A percentile compares a stretch with the other conserved stretches of the same genome.
phyloP scores from a whole-genome alignment of 2,113 vertebrate species.

The Felis catus region F.catus_Fca126_mat1.0 CM031411.1:14729501-14730000 shows the following conservation, averaged over 20 bases:
- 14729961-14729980: no score
- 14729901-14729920: not conserved
- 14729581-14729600: slow-evolving; percentile 46
- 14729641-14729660: not conserved
- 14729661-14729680: not conserved
- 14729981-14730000: no score
- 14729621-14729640: not conserved
- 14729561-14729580: not conserved
- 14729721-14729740: slow-evolving; percentile 25
- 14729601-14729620: not conserved
- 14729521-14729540: no score
- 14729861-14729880: slow-evolving; percentile 11
- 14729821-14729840: not conserved
- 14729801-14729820: not conserved
- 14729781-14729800: slow-evolving; percentile 3
- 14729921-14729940: no score
- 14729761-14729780: not conserved
- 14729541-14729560: no score
- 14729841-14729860: slow-evolving; percentile 42
- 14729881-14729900: slow-evolving; percentile 14
- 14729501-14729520: no score
- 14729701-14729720: slow-evolving; percentile 6
- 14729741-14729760: slow-evolving; percentile 29
- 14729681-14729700: not conserved
- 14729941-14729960: no score